Conservation (phyloP, 1,140 invertebrate species). For the Cydia splendana region DNA sequence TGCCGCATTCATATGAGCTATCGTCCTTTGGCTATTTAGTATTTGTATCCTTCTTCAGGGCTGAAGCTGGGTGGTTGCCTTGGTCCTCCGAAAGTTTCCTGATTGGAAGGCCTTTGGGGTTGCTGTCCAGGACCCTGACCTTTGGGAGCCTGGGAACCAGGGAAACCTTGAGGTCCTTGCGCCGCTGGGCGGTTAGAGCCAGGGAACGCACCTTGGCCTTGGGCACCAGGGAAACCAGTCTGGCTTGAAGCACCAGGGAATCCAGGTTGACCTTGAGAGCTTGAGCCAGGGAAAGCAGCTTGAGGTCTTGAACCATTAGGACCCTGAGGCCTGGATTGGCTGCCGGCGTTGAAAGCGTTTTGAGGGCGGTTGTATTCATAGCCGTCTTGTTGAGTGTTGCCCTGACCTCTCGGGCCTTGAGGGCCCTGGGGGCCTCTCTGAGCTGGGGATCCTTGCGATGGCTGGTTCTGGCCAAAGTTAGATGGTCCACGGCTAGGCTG, state of each 20-base stretch:
- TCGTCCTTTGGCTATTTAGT: conserved; percentile 54
- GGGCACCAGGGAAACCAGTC: conserved; percentile 19
- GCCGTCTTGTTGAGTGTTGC: conserved; percentile 34
- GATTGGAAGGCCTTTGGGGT: conserved; percentile 20
- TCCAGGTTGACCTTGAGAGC: conserved; percentile 28
- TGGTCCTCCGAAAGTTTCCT: conserved; percentile 51
- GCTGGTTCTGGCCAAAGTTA: conserved; percentile 12
- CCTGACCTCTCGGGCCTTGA: conserved; percentile 17
- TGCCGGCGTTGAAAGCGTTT: conserved; percentile 5
- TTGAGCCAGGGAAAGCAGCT: conserved; percentile 26
- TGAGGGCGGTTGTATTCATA: conserved; percentile 52
- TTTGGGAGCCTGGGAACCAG: conserved; percentile 10
- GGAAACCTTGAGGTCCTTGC: not conserved
- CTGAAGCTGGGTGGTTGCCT: conserved; percentile 71
- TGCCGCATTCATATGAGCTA: conserved; percentile 43
- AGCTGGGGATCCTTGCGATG: not conserved
- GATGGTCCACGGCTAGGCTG: not conserved
- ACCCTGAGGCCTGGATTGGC: conserved; percentile 33
- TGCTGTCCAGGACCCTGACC: conserved; percentile 9
- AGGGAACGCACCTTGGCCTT: conserved; percentile 14
- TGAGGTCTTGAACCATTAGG: conserved; percentile 18
- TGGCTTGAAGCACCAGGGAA: conserved; percentile 21
- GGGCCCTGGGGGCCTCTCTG: not conserved
- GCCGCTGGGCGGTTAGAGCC: conserved; percentile 7
- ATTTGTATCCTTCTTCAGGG: conserved; percentile 70